A percentile compares a stretch with the other conserved stretches of the same genome.
These are phyloP conservation scores for Hyphantria cunea DNA, from an alignment of 1,140 invertebrate species.

Conservation along the genomic window DNA sequence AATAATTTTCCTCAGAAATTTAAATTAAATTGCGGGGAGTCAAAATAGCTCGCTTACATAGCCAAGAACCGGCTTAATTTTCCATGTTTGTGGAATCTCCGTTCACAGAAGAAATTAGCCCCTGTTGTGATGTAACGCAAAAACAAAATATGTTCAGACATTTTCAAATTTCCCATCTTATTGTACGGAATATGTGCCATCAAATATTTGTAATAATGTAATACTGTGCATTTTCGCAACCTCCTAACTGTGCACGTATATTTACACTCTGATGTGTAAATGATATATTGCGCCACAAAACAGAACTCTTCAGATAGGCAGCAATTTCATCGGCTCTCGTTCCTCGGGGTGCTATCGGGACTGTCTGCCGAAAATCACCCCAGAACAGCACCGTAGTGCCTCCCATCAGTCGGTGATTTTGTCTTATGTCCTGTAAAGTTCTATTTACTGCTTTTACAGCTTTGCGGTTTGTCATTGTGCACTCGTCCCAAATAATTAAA, in stretches of 20 bases:
- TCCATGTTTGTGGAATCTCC: constrained; percentile 42
- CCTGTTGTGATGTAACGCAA: too few relatives aligned
- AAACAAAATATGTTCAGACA: too few relatives aligned
- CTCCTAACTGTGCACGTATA: constrained; percentile 39
- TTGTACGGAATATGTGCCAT: constrained; percentile 24
- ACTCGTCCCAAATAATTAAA: constrained; percentile 65
- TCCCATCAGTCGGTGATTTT: constrained; percentile 34
- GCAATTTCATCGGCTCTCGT: constrained; percentile 74
- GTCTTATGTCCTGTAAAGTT: constrained; percentile 51
- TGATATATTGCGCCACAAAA: constrained; percentile 36
- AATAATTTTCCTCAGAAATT: constrained; percentile 46
- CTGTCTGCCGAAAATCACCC: constrained; percentile 79
- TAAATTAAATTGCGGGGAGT: constrained; percentile 46
- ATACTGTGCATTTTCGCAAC: constrained; percentile 35
- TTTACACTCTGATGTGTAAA: constrained; percentile 41
- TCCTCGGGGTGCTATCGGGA: constrained; percentile 69
- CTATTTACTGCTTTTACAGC: constrained; percentile 51
- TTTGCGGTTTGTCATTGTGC: constrained; percentile 65
- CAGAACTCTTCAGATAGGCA: constrained; percentile 49
- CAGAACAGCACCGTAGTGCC: constrained; percentile 37
- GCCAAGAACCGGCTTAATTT: too few relatives aligned
- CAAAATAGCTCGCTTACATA: constrained; percentile 48
- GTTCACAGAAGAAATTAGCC: too few relatives aligned
- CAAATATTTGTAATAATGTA: constrained; percentile 37
- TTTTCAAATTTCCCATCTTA: constrained; percentile 33